These are phyloP conservation scores for Sarotherodon lohbergeri DNA, from an alignment of 2,113 vertebrate genomes.

Conservation along the genomic window DNA sequence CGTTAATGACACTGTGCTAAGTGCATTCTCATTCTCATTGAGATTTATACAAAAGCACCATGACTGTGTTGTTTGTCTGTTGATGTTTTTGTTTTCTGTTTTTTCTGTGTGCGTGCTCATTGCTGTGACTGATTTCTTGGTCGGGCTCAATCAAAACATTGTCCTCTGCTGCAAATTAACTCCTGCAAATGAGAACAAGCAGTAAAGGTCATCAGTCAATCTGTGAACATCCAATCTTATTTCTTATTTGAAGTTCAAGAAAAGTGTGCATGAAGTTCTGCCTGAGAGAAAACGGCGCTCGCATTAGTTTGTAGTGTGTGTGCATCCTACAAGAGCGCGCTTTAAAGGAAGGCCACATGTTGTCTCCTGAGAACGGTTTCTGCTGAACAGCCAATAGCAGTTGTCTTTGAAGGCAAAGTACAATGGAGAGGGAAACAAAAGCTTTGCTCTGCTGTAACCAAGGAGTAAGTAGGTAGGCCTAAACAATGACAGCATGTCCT, in stretches of 20 bases:
- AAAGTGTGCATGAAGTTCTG: not conserved
- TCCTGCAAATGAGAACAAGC: not conserved
- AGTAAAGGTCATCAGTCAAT: not conserved
- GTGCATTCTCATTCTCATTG: not conserved
- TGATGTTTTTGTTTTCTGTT: not conserved
- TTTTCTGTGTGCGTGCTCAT: not conserved
- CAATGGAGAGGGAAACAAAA: slow-evolving; percentile 45
- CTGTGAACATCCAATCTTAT: not conserved
- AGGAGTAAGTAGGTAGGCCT: slow-evolving; percentile 47
- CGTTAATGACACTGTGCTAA: slow-evolving; percentile 6
- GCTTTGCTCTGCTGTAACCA: slow-evolving; percentile 47
- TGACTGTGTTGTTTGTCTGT: not conserved
- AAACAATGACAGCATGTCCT: slow-evolving; percentile 78
- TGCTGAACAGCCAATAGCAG: slow-evolving; percentile 58
- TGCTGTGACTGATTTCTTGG: not conserved
- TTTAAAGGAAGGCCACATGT: slow-evolving; percentile 31
- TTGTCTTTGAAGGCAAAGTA: slow-evolving; percentile 60
- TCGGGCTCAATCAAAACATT: not conserved
- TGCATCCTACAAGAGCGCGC: slow-evolving; percentile 3
- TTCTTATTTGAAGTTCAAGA: slow-evolving; percentile 2
- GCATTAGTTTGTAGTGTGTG: slow-evolving; percentile 13
- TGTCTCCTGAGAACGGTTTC: slow-evolving; percentile 36
- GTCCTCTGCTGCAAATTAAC: not conserved
- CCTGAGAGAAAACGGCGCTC: not conserved
- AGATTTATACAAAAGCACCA: slow-evolving; percentile 19